A percentile compares a stretch with the other conserved stretches of the same genome.
Evolutionary conservation across 2,888 invertebrate species (phyloP).

Genomic region (Phortica magna): DNA sequence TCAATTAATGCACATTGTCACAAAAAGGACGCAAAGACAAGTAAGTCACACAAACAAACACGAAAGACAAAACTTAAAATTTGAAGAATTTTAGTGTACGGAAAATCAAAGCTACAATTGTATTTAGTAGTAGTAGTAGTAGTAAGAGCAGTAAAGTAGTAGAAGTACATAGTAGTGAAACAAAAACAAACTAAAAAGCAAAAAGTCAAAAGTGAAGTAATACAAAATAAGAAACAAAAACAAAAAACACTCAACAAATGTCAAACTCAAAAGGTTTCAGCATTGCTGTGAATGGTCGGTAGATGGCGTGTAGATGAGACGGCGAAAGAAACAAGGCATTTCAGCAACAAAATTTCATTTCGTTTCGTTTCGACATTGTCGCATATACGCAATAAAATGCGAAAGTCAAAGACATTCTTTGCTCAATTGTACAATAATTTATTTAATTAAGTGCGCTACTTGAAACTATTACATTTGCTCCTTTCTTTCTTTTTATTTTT

Average conservation of each 20-base stretch:
- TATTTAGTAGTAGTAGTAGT: not conserved
- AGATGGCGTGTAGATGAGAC: not conserved
- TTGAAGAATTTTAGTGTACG: not conserved
- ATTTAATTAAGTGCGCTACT: slow-evolving; percentile 60
- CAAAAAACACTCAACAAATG: slow-evolving; percentile 42
- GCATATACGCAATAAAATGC: slow-evolving; percentile 4
- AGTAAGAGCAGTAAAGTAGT: not conserved
- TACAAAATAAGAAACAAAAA: slow-evolving; percentile 6
- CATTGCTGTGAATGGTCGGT: too few species aligned
- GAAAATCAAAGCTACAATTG: not conserved
- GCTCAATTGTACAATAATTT: slow-evolving; percentile 63
- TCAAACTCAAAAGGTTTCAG: slow-evolving; percentile 37
- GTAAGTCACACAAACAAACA: not conserved
- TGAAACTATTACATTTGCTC: slow-evolving; percentile 46
- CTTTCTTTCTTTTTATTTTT: slow-evolving; percentile 37
- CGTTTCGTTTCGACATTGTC: not conserved
- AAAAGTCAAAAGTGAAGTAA: not conserved
- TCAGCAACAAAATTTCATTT: too few species aligned
- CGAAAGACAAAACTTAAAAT: not conserved
- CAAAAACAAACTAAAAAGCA: slow-evolving; percentile 3
- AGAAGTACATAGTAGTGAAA: slow-evolving; percentile 9
- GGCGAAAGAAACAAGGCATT: not conserved
- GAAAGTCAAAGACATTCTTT: slow-evolving; percentile 51
- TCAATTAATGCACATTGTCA: slow-evolving; percentile 77
- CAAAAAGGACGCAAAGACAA: not conserved